Conservation (phyloP, 2,113 vertebrate genomes). For the Mormyrus lacerda region DNA sequence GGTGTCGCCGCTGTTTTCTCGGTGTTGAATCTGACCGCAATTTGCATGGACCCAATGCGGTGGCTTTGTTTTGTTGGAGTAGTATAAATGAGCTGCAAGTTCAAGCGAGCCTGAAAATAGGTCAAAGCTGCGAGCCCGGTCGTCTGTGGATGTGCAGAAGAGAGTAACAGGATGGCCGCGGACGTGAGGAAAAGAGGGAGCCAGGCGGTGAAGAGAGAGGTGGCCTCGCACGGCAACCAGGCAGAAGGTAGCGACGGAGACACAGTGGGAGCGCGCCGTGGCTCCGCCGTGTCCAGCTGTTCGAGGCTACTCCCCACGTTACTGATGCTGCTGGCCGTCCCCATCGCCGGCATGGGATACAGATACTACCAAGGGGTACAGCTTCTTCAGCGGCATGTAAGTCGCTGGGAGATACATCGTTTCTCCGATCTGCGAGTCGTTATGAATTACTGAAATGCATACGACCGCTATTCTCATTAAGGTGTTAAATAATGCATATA, state of each 20-base stretch:
- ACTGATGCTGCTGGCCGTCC: slow-evolving; percentile 46
- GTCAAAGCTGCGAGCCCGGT: slow-evolving; percentile 1
- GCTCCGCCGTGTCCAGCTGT: slow-evolving; percentile 13
- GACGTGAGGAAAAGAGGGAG: slow-evolving; percentile 54
- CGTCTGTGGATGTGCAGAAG: slow-evolving; percentile 33
- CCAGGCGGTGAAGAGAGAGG: slow-evolving; percentile 17
- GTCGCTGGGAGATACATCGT: slow-evolving; percentile 12
- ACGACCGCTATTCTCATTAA: not conserved
- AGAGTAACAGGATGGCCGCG: slow-evolving; percentile 52
- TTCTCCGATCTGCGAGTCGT: not conserved
- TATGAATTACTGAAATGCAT: not conserved
- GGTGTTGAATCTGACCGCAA: not conserved
- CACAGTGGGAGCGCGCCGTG: not conserved
- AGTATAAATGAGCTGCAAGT: not conserved
- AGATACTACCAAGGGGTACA: slow-evolving; percentile 51
- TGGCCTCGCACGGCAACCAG: slow-evolving; percentile 13
- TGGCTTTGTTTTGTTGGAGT: not conserved
- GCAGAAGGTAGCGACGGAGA: not conserved
- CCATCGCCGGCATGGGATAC: slow-evolving; percentile 51
- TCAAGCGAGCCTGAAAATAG: not conserved
- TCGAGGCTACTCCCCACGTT: slow-evolving; percentile 38
- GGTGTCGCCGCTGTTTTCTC: slow-evolving; percentile 5
- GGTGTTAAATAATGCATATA: not conserved
- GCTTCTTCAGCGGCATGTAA: slow-evolving; percentile 55
- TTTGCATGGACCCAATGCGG: not conserved